Base-by-base conservation (phyloP, 1,140 invertebrate species). In the Reticulitermes speratus region DNA sequence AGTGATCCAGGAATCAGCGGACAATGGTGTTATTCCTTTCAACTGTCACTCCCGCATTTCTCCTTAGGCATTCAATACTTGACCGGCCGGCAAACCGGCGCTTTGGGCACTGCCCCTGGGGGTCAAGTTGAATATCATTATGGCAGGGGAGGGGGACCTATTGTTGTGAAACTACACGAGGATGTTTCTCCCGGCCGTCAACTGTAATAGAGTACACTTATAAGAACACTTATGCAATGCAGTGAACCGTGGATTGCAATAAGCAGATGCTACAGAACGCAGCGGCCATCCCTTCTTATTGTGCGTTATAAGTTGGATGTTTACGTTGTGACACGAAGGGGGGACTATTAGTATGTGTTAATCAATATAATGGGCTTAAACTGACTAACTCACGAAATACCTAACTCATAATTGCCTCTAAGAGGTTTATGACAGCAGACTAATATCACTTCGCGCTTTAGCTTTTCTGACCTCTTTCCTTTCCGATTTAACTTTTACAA, bases 21-120 rank as follows among this genome's bases (percentile, higher is more conserved):
- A 52, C 48, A 84, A 65, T 52, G 48, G 32, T 11, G 83, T 14
- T 38, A 25, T 44, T 16, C 85, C 85, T 82, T 86, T 86, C 59
- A 86, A 65, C 85, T 86, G 85, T 86, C 85, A 86, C 59, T 86
- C 55, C 83, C 83, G 52, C 44, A 30, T 84, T 52, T 21, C 44
- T 52, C 44, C 16, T 16, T 11, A 44, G n/a, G 25, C n/a, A 75
- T 75, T 75, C 65, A 75, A 75, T 75, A 75, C 25, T 75, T 75
- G 65, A 75, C 65, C 65, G 52, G 52, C 19, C 52, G 52, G 52
- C 52, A 55, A 55, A 55, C 52, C 52, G 14, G 52, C 52, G 52
- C 52, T 55, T 55, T 55, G 19, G 52, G 52, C 52, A 75, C 8
- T 30, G 65, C 65, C n/a, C 65, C 52, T 55, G 12, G n/a, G 65